Conservation (phyloP, 2,113 vertebrate species). For the Pelusios castaneus region DNA sequence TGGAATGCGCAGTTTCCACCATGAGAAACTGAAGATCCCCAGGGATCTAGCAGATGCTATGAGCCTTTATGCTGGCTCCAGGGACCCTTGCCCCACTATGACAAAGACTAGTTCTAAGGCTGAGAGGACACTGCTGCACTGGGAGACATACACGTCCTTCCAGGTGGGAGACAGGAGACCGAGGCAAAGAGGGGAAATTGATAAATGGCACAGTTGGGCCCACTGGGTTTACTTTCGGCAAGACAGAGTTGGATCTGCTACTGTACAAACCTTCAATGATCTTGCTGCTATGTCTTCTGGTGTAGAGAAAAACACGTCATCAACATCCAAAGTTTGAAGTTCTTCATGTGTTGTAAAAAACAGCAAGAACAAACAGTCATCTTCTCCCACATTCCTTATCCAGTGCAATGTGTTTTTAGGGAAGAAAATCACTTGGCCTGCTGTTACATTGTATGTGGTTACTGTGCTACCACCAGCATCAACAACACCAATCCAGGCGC, state of each 20-base stretch:
- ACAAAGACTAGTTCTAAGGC: neutral
- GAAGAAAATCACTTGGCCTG: conserved; percentile 77
- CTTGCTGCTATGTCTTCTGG: conserved; percentile 75
- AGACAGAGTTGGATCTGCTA: neutral
- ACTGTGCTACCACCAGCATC: conserved; percentile 42
- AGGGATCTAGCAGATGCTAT: neutral
- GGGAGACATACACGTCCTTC: neutral
- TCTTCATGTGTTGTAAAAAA: conserved; percentile 78
- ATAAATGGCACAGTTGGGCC: neutral
- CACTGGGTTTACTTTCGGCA: neutral
- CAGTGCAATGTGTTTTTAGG: conserved; percentile 74
- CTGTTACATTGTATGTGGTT: conserved; percentile 68
- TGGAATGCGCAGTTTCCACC: neutral
- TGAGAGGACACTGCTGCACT: neutral
- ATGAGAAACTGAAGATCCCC: neutral
- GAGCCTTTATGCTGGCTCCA: rapidly evolving
- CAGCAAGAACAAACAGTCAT: conserved; percentile 74
- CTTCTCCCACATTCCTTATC: conserved; percentile 72
- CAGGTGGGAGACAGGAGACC: neutral
- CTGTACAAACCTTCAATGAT: conserved; percentile 65
- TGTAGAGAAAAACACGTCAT: conserved; percentile 72
- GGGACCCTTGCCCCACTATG: neutral
- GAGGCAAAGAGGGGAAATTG: neutral
- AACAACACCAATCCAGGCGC: conserved; percentile 72
- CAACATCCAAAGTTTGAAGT: conserved; percentile 74